Evolutionary conservation across 1,140 invertebrate species (phyloP), one percentile per base, ranked within the genome.

Genomic region (Idris sp.): DNA sequence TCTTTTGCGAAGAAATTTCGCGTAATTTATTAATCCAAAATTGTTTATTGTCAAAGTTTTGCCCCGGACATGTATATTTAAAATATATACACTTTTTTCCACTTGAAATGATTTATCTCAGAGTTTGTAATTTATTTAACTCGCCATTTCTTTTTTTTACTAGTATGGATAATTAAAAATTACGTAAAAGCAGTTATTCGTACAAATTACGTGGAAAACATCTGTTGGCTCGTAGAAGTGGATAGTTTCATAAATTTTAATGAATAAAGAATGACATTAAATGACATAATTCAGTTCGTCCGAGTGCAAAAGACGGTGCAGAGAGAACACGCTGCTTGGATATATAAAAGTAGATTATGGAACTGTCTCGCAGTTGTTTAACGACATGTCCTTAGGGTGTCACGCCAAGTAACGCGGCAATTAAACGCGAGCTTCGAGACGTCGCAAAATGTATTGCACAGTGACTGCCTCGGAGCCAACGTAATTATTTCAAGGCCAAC

Each of bases 401-500:
- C 73, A 54, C 58, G 58, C 35, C 33, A 54, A 72, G 53, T 67
- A 72, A 62, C 56, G 68, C 61, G 38, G 56, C 61, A 72, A 72
- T 67, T 68, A 64, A 76, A 65, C 40, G 68, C 22, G 62, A 58
- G 28, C 49, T 62, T 62, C 41, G 40, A 71, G 41, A 67, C 53
- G 73, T 69, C 58, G 65, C 41, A 69, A 46, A 62, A 76, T 61
- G 62, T 61, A 44, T 43, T 64, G 68, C 56, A 62, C 56, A 64
- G 62, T 74, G 64, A 71, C 67, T 62, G 68, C 64, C 30, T 58
- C 59, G 58, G 54, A 71, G 62, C 69, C 59, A 58, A 81, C 74
- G 76, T 80, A 82, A 84, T 84, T 84, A 84, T 81, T 80, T 82
- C 80, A 80, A 83, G 81, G 79, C 80, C 79, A 82, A 77, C 82